A percentile compares a stretch with the other conserved stretches of the same genome.
Conservation (phyloP, 2,113 vertebrate species). For the Clarias gariepinus region DNA sequence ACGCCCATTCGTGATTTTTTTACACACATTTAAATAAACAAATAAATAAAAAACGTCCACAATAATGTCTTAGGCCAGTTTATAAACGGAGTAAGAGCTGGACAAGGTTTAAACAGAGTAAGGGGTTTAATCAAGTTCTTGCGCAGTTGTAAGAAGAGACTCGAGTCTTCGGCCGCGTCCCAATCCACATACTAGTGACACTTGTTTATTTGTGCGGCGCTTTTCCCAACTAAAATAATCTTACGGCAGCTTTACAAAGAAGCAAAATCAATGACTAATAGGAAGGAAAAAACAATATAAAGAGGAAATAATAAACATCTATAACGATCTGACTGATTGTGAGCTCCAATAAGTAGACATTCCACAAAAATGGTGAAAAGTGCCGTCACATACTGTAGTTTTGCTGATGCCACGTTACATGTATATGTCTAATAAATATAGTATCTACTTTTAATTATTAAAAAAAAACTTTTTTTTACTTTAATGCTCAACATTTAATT, state of each 20-base stretch:
- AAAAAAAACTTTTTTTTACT: no score
- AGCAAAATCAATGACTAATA: background rate
- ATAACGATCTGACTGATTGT: background rate
- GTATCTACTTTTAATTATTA: no score
- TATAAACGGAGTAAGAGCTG: background rate
- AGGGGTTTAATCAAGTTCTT: background rate
- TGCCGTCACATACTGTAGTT: no score
- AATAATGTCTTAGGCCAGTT: background rate
- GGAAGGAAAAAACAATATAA: background rate
- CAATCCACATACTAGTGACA: background rate
- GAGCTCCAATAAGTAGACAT: background rate
- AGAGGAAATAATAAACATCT: background rate
- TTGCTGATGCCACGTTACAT: no score
- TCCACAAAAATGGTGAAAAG: no score
- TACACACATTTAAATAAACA: background rate
- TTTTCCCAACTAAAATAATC: background rate
- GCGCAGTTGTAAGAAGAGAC: background rate
- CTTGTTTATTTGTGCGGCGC: background rate
- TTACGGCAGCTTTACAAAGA: background rate
- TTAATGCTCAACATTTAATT: no score
- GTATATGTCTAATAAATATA: no score
- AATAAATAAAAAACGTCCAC: background rate
- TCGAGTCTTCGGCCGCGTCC: background rate
- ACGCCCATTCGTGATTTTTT: slow-evolving; percentile 4
- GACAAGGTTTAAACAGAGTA: background rate